Percentiles rank a stretch among this genome's conserved stretches.
phyloP scores from a whole-genome alignment of 1,140 invertebrate species.

The Formica exsecta region DNA sequence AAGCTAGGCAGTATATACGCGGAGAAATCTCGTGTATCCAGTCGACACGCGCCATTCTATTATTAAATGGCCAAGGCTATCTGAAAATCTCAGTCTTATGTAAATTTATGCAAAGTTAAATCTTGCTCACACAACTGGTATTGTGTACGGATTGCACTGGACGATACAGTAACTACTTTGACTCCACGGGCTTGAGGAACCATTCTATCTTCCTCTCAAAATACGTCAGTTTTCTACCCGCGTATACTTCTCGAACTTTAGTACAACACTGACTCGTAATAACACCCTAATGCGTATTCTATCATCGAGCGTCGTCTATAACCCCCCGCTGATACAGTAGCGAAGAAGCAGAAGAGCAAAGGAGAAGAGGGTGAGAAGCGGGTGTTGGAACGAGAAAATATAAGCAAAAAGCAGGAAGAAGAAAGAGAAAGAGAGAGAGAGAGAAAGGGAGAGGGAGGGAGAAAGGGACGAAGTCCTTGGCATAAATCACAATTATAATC shows the following conservation, averaged over 20 bases:
- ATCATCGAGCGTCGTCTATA: constrained; percentile 63
- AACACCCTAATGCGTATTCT: constrained; percentile 72
- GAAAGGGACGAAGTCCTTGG: constrained; percentile 30
- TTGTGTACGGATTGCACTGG: constrained; percentile 48
- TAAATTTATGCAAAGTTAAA: constrained; percentile 54
- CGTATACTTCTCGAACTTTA: constrained; percentile 42
- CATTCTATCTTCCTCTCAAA: constrained; percentile 50
- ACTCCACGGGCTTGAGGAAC: constrained; percentile 38
- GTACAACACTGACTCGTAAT: constrained; percentile 63
- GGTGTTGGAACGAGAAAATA: not conserved
- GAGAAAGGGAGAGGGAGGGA: not conserved
- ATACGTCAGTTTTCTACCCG: constrained; percentile 6
- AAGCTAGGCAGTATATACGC: not conserved
- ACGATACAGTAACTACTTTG: constrained; percentile 40
- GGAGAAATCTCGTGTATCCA: constrained; percentile 25
- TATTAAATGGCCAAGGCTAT: constrained; percentile 41
- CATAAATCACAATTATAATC: constrained; percentile 82
- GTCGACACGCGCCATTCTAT: constrained; percentile 22
- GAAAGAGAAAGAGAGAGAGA: constrained; percentile 16
- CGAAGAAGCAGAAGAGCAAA: constrained; percentile 33
- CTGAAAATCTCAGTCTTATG: constrained; percentile 47
- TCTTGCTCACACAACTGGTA: constrained; percentile 33
- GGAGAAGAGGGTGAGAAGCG: constrained; percentile 28
- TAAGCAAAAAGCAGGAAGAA: not conserved
- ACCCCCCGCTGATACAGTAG: constrained; percentile 29